phyloP scores from a whole-genome alignment of 35 echinoderm and acorn worm species.

The Diadema setosum region DNA sequence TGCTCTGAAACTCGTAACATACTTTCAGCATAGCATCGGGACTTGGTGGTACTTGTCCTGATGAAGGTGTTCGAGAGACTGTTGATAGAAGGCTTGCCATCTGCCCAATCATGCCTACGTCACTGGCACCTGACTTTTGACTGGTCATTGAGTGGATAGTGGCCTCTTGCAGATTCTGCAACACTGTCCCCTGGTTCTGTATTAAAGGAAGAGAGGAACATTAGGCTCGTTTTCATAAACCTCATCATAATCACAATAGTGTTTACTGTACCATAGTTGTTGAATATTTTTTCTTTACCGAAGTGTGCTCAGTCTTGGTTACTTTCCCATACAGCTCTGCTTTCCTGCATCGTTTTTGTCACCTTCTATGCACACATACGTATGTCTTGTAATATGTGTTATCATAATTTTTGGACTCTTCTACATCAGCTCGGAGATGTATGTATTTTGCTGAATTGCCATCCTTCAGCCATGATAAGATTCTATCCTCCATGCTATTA shows the following conservation, averaged over 20 bases:
- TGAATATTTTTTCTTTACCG: neutral
- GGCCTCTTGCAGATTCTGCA: neutral
- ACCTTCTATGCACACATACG: no score
- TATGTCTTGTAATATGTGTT: no score
- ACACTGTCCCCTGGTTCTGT: neutral
- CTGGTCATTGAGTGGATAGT: neutral
- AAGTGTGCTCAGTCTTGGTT: neutral
- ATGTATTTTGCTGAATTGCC: no score
- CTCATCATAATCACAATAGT: neutral
- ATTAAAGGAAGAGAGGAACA: neutral
- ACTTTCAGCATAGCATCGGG: neutral
- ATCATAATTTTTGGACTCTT: no score
- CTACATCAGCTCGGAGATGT: no score
- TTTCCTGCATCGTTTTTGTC: neutral
- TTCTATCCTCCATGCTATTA: no score
- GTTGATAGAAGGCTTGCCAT: constrained; percentile 4
- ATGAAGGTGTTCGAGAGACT: neutral
- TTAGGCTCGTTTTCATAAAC: neutral
- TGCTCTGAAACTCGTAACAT: no score
- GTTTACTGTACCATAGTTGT: neutral
- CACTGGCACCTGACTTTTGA: neutral
- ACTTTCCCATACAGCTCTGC: neutral
- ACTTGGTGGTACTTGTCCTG: neutral
- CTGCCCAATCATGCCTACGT: constrained; percentile 7
- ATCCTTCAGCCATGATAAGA: no score